Conservation (phyloP, 2,888 invertebrate genomes). For the Ichneumon xanthorius region DNA sequence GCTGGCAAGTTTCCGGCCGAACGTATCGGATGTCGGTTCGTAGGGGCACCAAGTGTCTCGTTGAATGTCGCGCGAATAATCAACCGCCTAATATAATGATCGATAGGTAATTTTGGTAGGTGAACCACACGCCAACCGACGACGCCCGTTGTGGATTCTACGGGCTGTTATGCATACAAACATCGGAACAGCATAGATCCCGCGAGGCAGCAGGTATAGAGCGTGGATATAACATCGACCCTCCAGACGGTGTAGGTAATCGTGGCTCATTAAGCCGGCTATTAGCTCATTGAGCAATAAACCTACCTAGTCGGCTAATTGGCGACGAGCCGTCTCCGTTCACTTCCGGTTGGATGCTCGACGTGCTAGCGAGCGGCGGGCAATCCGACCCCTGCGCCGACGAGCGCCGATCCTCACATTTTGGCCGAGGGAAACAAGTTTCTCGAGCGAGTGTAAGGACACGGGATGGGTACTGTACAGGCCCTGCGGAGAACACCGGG, state of each 20-base stretch:
- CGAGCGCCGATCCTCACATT: constrained; percentile 54
- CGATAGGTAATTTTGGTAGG: constrained; percentile 29
- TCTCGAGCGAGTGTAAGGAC: not conserved
- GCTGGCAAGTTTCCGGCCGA: not conserved
- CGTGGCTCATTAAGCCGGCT: constrained; percentile 80
- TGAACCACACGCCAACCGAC: constrained; percentile 39
- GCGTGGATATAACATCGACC: constrained; percentile 32
- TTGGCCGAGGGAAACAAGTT: constrained; percentile 53
- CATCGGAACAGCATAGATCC: constrained; percentile 11
- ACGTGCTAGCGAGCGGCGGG: constrained; percentile 22
- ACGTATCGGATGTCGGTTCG: not conserved
- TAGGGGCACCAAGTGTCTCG: not conserved
- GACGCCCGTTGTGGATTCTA: constrained; percentile 24
- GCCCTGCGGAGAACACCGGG: constrained; percentile 41
- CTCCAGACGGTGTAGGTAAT: constrained; percentile 75
- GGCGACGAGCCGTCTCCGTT: constrained; percentile 76
- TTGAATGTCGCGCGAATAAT: constrained; percentile 4
- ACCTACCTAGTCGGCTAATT: constrained; percentile 80
- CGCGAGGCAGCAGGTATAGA: constrained; percentile 28
- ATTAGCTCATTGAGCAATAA: constrained; percentile 83
- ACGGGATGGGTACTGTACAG: constrained; percentile 7
- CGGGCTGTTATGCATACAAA: constrained; percentile 51
- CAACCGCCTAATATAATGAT: constrained; percentile 20
- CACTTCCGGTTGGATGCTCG: constrained; percentile 76
- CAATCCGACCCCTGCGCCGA: constrained; percentile 43